Conservation (phyloP, 1,140 invertebrate species). For the Psilanteris sp. region DNA sequence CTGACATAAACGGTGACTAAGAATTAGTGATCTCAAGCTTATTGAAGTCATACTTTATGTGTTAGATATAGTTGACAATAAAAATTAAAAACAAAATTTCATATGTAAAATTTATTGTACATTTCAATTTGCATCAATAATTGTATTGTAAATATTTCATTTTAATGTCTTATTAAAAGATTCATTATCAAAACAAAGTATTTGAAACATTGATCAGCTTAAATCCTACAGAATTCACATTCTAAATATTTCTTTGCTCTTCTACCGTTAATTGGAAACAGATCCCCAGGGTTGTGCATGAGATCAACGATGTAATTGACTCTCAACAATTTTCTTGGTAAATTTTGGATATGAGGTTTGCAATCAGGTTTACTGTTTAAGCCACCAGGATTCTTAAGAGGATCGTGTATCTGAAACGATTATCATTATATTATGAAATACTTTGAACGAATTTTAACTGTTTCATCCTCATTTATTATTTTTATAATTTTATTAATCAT, state of each 20-base stretch:
- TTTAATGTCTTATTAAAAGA: constrained; percentile 25
- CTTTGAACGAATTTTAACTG: no score
- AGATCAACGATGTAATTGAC: constrained; percentile 84
- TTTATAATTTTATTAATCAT: constrained; percentile 3
- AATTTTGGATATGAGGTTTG: not conserved
- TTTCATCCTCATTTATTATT: no score
- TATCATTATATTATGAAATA: no score
- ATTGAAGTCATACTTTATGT: constrained; percentile 28
- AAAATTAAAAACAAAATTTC: constrained; percentile 1
- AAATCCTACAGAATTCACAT: not conserved
- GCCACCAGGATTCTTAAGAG: no score
- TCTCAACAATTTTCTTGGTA: constrained; percentile 81
- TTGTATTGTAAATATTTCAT: constrained; percentile 33
- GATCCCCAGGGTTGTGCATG: constrained; percentile 80
- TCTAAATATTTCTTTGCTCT: constrained; percentile 71
- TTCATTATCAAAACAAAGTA: not conserved
- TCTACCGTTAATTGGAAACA: constrained; percentile 77
- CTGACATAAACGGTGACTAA: constrained; percentile 10
- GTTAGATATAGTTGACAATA: not conserved
- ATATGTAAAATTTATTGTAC: no score
- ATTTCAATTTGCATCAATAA: not conserved
- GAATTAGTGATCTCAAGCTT: constrained; percentile 48
- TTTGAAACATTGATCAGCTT: no score
- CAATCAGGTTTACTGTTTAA: not conserved
- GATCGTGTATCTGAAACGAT: no score